Evolutionary conservation across 2,888 invertebrate genomes (phyloP), one percentile per base, ranked within the genome.

Genomic region (Deilephila porcellus): DNA sequence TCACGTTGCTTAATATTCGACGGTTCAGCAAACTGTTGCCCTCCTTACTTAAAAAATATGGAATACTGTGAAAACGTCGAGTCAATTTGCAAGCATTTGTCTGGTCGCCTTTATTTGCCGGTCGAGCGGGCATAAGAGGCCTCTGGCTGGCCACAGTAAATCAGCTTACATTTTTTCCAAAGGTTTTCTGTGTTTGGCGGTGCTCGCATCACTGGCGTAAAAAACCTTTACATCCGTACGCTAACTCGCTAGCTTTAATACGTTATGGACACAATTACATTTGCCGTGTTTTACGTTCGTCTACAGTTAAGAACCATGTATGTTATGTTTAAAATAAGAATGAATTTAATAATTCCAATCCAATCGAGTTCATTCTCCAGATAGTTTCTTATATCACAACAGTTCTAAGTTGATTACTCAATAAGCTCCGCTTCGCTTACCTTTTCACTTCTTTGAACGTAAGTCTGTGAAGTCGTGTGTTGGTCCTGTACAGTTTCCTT

Each of bases 61-160:
- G 88, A 87, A 88, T 90, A 90, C 89, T 87, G 90, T 91, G 90
- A 91, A 91, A 93, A 91, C 89, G 91, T 93, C 86, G 90, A 93
- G 92, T 93, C 93, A 93, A 94, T 94, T 93, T 93, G 91, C 87
- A 88, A 92, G 90, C 92, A 93, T 93, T 93, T 93, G 93, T 93
- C 93, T 93, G 92, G 92, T 91, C 90, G 92, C 92, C 91, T 93
- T 93, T 93, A 93, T 93, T 94, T 94, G 91, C 90, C 92, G 92
- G 92, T 85, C 90, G 91, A 91, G 88, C 85, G 92, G 83, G 81
- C 89, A 87, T 88, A 86, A 89, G 90, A 89, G 89, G 86, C 86
- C 88, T 84, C 87, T 88, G 86, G 85, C 87, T 88, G 84, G 90
- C 88, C 85, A 88, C 92, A 90, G 92, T 93, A 93, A 93, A 93